These are phyloP conservation scores for Ceratothoa steindachneri DNA, from an alignment of 2,888 invertebrate species.

Conservation along the genomic window DNA sequence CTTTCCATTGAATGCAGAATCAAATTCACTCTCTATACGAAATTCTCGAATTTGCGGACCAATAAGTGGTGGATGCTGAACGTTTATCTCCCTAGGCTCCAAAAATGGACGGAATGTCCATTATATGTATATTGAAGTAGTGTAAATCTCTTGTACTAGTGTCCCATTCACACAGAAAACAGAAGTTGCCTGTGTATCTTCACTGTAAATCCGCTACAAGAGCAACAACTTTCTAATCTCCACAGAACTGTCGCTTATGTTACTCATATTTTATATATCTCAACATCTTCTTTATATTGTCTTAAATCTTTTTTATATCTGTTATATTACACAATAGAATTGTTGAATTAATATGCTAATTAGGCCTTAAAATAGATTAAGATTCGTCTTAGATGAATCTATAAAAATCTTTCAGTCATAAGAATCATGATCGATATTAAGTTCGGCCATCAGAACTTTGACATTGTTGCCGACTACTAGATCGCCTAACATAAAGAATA, in stretches of 20 bases:
- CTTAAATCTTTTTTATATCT: slow-evolving; percentile 39
- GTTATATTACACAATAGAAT: slow-evolving; percentile 33
- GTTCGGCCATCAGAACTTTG: slow-evolving; percentile 1
- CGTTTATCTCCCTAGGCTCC: background rate
- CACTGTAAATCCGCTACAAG: slow-evolving; percentile 39
- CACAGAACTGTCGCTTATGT: slow-evolving; percentile 44
- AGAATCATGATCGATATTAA: slow-evolving; percentile 5
- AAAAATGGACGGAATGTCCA: background rate
- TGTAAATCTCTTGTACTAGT: slow-evolving; percentile 33
- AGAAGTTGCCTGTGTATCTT: slow-evolving; percentile 44
- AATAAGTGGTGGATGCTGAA: no score
- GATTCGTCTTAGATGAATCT: slow-evolving; percentile 11
- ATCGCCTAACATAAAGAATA: slow-evolving; percentile 1
- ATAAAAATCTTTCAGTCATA: background rate
- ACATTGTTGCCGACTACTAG: background rate
- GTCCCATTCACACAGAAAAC: slow-evolving; percentile 37
- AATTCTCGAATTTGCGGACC: slow-evolving; percentile 28
- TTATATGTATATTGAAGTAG: slow-evolving; percentile 1
- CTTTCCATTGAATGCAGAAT: slow-evolving; percentile 9
- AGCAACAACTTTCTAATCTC: slow-evolving; percentile 48
- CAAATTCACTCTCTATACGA: slow-evolving; percentile 23
- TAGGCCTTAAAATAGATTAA: background rate
- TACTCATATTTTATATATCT: background rate
- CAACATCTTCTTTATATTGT: slow-evolving; percentile 43
- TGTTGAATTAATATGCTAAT: background rate